phyloP scores from a whole-genome alignment of 2,888 invertebrate genomes.

The Xestia xanthographa region DNA sequence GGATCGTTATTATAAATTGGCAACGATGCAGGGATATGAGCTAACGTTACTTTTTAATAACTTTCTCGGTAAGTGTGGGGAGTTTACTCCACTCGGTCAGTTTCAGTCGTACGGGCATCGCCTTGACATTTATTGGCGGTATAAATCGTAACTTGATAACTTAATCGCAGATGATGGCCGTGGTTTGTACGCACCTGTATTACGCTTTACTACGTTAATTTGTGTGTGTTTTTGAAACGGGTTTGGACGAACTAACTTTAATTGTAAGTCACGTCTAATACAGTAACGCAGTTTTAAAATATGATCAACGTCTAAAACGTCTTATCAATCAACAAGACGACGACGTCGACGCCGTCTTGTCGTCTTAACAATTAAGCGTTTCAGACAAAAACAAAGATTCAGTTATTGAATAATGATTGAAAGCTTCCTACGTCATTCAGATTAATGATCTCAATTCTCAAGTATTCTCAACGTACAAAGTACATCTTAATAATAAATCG shows the following conservation, averaged over 20 bases:
- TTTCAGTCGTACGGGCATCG: constrained; percentile 62
- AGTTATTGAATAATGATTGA: constrained; percentile 51
- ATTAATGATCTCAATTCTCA: constrained; percentile 48
- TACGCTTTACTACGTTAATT: constrained; percentile 45
- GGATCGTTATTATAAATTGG: constrained; percentile 72
- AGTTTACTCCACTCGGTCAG: constrained; percentile 68
- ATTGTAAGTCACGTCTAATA: background rate
- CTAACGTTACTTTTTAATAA: constrained; percentile 77
- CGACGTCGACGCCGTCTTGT: too few relatives aligned
- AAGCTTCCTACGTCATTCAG: constrained; percentile 51
- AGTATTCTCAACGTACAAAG: constrained; percentile 26
- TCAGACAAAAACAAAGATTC: background rate
- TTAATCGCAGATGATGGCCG: constrained; percentile 78
- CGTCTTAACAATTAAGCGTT: background rate
- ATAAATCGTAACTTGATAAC: constrained; percentile 82
- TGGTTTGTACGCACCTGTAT: constrained; percentile 59
- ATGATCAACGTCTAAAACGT: background rate
- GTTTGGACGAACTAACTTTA: background rate
- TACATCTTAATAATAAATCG: constrained; percentile 54
- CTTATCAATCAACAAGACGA: background rate
- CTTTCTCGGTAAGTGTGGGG: constrained; percentile 69
- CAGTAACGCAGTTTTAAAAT: background rate
- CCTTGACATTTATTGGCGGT: constrained; percentile 79
- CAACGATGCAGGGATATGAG: constrained; percentile 68
- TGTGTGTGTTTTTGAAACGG: constrained; percentile 33